Evolutionary conservation across 2,113 vertebrate genomes (phyloP), one percentile per base, ranked within the genome.

Genomic region (Anolis sagrei): DNA sequence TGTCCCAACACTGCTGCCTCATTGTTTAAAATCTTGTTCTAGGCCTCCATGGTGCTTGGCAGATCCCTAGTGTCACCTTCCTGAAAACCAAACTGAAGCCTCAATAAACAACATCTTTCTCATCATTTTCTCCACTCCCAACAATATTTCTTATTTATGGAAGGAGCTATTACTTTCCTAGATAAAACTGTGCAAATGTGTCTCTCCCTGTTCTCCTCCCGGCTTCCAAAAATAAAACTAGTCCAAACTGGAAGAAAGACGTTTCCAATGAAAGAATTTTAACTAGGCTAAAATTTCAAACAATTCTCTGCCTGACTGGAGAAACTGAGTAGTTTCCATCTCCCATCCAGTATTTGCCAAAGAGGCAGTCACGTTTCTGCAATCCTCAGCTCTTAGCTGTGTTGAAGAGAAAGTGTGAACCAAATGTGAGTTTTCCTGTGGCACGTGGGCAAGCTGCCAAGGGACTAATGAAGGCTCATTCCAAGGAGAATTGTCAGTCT

Each of bases 211-310:
- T 29, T 16, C 34, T 34, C 4, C 5, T 5, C 32, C n/a, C 18
- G 13, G 14, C 54, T 18, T 75, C 29, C 36, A 39, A 73, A n/a
- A 79, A 48, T n/a, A 74, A 62, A 32, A 44, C n/a, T 72, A 32
- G n/a, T 25, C 39, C 7, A 80, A 44, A 86, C 34, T 58, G 75
- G 39, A 80, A 11, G 54, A 73, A 32, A 21, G 70, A 74, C 66
- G 84, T n/a, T n/a, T 81, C n/a, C 13, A n/a, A 58, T 27, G 61
- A 32, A 72, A 54, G 66, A 49, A 82, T 83, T 48, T 83, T 83
- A 87, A 83, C 79, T 83, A 83, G n/a, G 39, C 36, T 49, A 64
- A 78, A 76, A 62, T 86, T 36, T 85, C 49, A 85, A 79, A 51
- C 62, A 76, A 80, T 86, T 75, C 25, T 76, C 72, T 86, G 86